A percentile compares a stretch with the other conserved stretches of the same genome.
phyloP scores from a whole-genome alignment of 2,888 invertebrate species.

The Dryobotodes eremita region DNA sequence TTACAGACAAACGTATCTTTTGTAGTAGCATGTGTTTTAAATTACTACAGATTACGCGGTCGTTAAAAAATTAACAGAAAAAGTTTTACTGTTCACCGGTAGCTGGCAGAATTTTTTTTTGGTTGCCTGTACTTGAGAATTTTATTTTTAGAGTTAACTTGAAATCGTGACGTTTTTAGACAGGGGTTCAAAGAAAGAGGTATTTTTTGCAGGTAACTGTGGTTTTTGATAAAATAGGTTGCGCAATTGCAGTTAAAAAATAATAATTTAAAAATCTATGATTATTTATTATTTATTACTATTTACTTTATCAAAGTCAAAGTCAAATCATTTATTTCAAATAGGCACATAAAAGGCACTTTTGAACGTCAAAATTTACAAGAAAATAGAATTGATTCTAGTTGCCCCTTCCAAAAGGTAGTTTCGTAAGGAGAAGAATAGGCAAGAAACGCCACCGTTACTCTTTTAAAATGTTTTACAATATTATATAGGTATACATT shows the following conservation, averaged over 20 bases:
- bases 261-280: not conserved
- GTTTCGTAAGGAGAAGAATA: no score
- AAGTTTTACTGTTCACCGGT: conserved; percentile 37
- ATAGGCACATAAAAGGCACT: no score
- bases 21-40: conserved; percentile 44
- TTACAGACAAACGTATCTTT: conserved; percentile 28
- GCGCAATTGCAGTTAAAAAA: not conserved
- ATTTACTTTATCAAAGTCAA: no score
- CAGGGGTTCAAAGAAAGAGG: not conserved
- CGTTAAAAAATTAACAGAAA: conserved; percentile 35
- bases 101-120: conserved; percentile 37
- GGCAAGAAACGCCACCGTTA: no score
- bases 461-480: no score
- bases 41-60: conserved; percentile 30
- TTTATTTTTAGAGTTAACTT: conserved; percentile 32
- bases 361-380: no score
- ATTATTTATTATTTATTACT: not conserved
- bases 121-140: conserved; percentile 42
- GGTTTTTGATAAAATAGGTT: not conserved
- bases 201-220: not conserved
- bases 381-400: no score
- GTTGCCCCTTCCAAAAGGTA: no score
- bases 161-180: not conserved
- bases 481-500: no score
- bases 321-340: no score